Base-by-base conservation (phyloP, 2,888 invertebrate species). In the Psylliodes chrysocephalus region DNA sequence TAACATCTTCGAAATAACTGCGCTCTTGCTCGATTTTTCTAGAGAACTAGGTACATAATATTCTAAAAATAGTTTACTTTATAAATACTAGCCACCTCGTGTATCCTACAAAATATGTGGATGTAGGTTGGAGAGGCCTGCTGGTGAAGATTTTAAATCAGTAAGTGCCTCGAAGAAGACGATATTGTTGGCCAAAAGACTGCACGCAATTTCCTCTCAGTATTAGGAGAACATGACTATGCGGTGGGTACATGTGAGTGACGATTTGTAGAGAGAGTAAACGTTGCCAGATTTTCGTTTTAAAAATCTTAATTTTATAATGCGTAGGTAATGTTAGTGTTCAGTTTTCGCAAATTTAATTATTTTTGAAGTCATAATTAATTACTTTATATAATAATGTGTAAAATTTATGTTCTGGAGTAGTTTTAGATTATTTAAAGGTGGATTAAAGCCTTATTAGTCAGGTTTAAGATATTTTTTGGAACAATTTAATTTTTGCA, bases 151-250 rank as follows among this genome's bases (percentile, higher is more conserved):
- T 46, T 46, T 6, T 10, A 46, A 10, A 22, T 10, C 1, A 22
- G 10, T 22, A 44, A 22, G 22, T 15, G 2, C 55, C 15, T 49
- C n/a, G 40, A 59, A 59, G 60, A 60, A 63, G 67, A 56, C 44
- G 60, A 25, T 53, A 38, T 62, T 53, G 47, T 38, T 38, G 42
- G 44, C 42, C 25, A 51, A 66, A 76, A 77, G 77, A 77, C 71
- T 66, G 70, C 67, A 63, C 71, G 69, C 14, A 69, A 63, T 68
- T 73, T 73, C 72, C 77, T 77, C 77, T 72, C 69, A 73, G 57
- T 75, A 76, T 59, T 67, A 77, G 77, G 77, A 71, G 71, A 74
- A 55, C 75, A 77, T 68, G 57, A 73, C 47, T 38, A 22, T 38
- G 22, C 47, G 49, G 72, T 66, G 71, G 74, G 70, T 72, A 17